Evolutionary conservation across 2,113 vertebrate species (phyloP).

Genomic region (Corythaixoides concolor): DNA sequence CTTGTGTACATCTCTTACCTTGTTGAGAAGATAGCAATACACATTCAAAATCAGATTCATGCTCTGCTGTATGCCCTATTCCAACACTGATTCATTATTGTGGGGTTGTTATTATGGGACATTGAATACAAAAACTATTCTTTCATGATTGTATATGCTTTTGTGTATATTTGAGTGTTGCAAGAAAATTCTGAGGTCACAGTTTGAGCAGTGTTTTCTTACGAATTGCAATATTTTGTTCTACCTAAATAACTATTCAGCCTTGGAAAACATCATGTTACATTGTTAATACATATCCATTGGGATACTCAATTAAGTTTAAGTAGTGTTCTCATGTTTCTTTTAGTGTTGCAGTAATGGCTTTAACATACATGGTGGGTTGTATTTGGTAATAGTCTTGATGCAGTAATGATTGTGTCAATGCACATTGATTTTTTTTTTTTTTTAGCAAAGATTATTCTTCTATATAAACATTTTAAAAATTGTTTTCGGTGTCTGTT

Average conservation of each 20-base stretch:
- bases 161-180: neutral
- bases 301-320: neutral
- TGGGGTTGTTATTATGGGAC: neutral
- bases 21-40: neutral
- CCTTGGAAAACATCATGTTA: neutral
- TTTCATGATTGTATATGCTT: neutral
- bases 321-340: neutral
- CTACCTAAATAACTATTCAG: neutral
- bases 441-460: neutral
- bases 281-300: neutral
- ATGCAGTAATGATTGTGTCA: neutral
- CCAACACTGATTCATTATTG: neutral
- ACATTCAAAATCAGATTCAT: accelerated
- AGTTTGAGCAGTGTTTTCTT: neutral
- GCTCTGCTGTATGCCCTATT: neutral
- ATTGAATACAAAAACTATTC: neutral
- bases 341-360: neutral
- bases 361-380: neutral
- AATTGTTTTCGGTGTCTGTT: neutral
- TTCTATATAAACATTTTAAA: neutral
- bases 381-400: neutral
- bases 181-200: neutral
- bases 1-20: neutral
- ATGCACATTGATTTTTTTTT: neutral
- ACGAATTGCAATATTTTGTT: neutral